Evolutionary conservation across 2,797 vertebrate species (phyloP), one percentile per base, ranked within the genome.

Genomic region (Helarctos malayanus): DNA sequence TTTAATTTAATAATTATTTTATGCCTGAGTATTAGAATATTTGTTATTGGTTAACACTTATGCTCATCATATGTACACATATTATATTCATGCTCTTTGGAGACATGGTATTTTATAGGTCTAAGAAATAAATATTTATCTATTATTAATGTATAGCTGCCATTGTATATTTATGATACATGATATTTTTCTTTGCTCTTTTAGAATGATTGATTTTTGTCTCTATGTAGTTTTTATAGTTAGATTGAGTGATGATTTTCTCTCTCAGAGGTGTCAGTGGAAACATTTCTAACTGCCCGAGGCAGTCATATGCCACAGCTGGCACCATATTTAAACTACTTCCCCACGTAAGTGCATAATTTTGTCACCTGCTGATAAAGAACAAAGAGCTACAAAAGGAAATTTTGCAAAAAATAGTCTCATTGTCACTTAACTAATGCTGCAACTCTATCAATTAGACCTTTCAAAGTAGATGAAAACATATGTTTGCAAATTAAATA

Each of bases 181-280:
- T 96, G 97, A 45, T 97, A 95, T 91, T 97, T 97, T 97, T 92
- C 85, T 95, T 95, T 97, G 57, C 94, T 97, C 38, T 94, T 97
- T 98, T 97, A 94, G 86, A 92, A 83, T 98, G 97, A 98, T 97
- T 97, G 96, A 97, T 97, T 97, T 97, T 97, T 97, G 90, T 97
- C 86, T 98, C 85, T 81, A 3, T 86, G 79, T 87, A 68, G 92
- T 69, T 96, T 97, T 98, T 89, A 90, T 94, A 76, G 92, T 94
- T 94, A 91, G 92, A 95, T 47, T 96, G 98, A 98, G 87, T 97
- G 97, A 97, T 97, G 96, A 90, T 97, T 98, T 97, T 96, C 95
- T 97, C 59, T 97, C 97, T 91, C 92, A 71, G 65, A 96, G 88
- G 79, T 95, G 97, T 97, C 96, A 95, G 76, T 97, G 57, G 92